Evolutionary conservation across 2,113 vertebrate genomes (phyloP).

Genomic region (Gopherus flavomarginatus): DNA sequence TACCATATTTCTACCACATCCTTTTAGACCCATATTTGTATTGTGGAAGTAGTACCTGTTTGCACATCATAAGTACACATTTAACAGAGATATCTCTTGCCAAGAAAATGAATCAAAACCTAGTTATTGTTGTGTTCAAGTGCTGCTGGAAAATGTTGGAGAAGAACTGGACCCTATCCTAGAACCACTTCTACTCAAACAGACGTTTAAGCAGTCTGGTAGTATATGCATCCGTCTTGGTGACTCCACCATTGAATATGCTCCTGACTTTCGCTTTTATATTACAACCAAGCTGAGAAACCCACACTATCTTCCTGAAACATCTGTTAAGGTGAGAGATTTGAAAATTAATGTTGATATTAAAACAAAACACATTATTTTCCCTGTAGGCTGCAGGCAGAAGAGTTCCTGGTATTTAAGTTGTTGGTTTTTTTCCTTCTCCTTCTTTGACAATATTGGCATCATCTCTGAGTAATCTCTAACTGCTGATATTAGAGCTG

Average conservation of each 20-base stretch:
- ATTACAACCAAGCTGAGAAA: slow-evolving; percentile 92
- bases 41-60: neutral
- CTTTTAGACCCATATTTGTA: neutral
- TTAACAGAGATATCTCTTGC: neutral
- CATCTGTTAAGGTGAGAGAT: slow-evolving; percentile 85
- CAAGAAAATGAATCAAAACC: neutral
- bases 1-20: neutral
- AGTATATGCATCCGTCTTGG: slow-evolving; percentile 88
- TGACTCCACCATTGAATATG: slow-evolving; percentile 86
- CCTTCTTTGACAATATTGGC: neutral
- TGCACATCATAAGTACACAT: neutral
- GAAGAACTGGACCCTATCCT: slow-evolving; percentile 92
- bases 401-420: neutral
- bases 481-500: neutral
- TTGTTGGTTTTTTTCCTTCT: neutral
- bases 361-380: neutral
- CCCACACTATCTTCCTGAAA: slow-evolving; percentile 90
- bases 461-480: neutral
- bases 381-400: neutral
- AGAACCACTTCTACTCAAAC: slow-evolving; percentile 89
- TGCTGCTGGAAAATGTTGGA: slow-evolving; percentile 89
- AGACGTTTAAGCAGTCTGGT: slow-evolving; percentile 91
- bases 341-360: neutral
- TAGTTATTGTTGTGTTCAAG: slow-evolving; percentile 69
- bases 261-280: slow-evolving; percentile 90